Conservation (phyloP, 2,888 invertebrate genomes). For the Myopa testacea region DNA sequence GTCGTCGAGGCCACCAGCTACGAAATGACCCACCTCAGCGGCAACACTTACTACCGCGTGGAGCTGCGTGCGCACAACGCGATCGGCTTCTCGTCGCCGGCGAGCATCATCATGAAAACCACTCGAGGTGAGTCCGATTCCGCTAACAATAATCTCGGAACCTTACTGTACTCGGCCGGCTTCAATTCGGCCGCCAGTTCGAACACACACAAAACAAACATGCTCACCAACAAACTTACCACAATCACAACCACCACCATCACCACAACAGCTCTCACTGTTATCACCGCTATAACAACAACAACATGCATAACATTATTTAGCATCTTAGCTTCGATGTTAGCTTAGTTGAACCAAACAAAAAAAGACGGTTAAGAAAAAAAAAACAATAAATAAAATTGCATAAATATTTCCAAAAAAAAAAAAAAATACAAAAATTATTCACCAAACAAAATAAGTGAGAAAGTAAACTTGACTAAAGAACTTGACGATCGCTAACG, state of each 20-base stretch:
- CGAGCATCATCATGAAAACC: slow-evolving; percentile 84
- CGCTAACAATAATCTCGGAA: slow-evolving; percentile 68
- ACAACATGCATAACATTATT: slow-evolving; percentile 65
- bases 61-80: slow-evolving; percentile 87
- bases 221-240: slow-evolving; percentile 37
- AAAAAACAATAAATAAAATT: neutral
- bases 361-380: slow-evolving; percentile 1
- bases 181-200: slow-evolving; percentile 66
- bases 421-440: neutral
- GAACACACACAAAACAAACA: slow-evolving; percentile 55
- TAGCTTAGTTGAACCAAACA: slow-evolving; percentile 55
- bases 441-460: neutral
- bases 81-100: slow-evolving; percentile 84
- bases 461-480: neutral
- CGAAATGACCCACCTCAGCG: slow-evolving; percentile 77
- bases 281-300: slow-evolving; percentile 63
- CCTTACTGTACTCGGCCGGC: slow-evolving; percentile 68
- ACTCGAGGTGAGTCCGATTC: slow-evolving; percentile 83
- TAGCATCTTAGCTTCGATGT: slow-evolving; percentile 65
- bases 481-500: too few relatives aligned
- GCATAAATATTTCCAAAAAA: too few relatives aligned
- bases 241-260: slow-evolving; percentile 53
- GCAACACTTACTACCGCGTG: slow-evolving; percentile 86
- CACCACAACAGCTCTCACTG: slow-evolving; percentile 59
- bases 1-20: slow-evolving; percentile 75